Base-by-base conservation (phyloP, 2,888 invertebrate genomes). In the Melieria picta region DNA sequence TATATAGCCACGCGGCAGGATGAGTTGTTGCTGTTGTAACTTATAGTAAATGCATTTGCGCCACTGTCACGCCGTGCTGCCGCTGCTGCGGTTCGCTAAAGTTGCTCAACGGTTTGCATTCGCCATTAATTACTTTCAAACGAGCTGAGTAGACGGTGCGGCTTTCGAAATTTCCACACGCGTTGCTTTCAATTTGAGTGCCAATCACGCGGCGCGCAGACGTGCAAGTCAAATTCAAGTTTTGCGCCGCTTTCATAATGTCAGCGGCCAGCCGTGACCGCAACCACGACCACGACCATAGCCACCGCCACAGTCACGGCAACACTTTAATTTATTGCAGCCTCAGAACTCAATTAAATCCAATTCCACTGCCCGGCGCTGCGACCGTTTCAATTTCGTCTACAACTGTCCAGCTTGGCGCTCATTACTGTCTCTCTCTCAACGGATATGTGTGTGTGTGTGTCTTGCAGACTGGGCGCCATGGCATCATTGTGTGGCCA, bases 291-390 rank as follows among this genome's bases (percentile, higher is more conserved):
- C 16, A 16, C 30, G 30, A 30, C 30, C 30, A 30, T 2, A 3
- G 3, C 30, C 30, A 30, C 30, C 2, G 30, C 30, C 30, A 30
- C 30, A 2, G 30, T 3, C 30, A 30, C 30, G 30, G 30, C 30
- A 30, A 30, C 67, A 67, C 60, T 66, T 69, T 69, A 69, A 69
- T 69, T 69, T 69, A 69, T 69, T 63, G 55, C 62, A 69, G 55
- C 69, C 69, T 56, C 69, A 63, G 63, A 69, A 62, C 63, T 62
- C 69, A 63, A 69, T 69, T 69, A 69, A 69, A 55, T 48, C 48
- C 47, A 69, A 69, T 55, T 47, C 62, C 60, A 61, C 16, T 60
- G 67, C 60, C 48, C 67, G 61, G 61, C n/a, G 7, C 58, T 10
- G 52, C 52, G 52, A 52, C 42, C 16, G 52, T 60, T 60, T 58